Conservation (phyloP, 2,888 invertebrate species). For the Lithosia quadra region DNA sequence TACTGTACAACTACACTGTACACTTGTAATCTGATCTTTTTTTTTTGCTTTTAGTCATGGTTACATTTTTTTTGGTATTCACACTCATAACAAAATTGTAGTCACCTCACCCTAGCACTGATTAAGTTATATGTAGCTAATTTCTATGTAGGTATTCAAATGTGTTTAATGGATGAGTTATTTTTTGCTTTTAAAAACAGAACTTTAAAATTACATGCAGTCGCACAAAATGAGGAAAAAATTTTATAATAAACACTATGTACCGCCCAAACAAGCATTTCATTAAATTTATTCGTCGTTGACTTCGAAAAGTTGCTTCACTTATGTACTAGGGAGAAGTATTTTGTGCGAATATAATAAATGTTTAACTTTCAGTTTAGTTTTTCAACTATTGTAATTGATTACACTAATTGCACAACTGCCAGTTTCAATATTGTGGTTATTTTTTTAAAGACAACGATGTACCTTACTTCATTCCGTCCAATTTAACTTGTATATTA, state of each 20-base stretch:
- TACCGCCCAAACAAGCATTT: too few species aligned
- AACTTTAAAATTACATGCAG: too few species aligned
- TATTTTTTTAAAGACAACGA: constrained; percentile 29
- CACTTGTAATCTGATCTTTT: background rate
- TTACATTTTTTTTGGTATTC: background rate
- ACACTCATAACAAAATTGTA: background rate
- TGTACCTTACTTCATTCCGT: constrained; percentile 46
- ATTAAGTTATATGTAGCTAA: too few species aligned
- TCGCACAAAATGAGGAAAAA: too few species aligned
- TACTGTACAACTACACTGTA: background rate
- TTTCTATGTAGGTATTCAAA: background rate
- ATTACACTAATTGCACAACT: background rate
- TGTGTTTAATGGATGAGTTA: background rate
- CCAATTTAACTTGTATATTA: constrained; percentile 33
- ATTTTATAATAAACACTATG: too few species aligned
- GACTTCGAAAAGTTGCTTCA: background rate
- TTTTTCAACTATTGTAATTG: background rate
- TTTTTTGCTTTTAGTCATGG: background rate
- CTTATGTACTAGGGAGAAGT: background rate
- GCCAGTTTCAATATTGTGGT: background rate
- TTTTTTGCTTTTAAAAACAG: too few species aligned
- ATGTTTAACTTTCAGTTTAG: background rate
- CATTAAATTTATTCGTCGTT: too few species aligned
- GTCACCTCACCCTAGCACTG: background rate
- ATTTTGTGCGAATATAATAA: background rate